Evolutionary conservation across 2,888 invertebrate genomes (phyloP).

Genomic region (Cantharis flavilabris): DNA sequence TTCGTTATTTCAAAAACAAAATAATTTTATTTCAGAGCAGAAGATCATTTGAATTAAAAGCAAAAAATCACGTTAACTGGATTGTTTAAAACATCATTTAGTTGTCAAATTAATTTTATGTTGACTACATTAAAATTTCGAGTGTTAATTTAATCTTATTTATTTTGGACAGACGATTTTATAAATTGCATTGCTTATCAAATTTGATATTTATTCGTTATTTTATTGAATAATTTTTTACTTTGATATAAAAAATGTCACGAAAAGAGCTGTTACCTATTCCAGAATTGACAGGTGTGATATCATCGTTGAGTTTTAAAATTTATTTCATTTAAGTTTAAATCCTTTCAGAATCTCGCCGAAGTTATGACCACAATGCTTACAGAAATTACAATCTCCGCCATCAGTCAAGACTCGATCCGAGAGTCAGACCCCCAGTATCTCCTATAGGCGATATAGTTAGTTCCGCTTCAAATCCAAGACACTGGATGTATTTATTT

Average conservation of each 20-base stretch:
- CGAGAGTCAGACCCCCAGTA: not conserved
- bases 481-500: not conserved
- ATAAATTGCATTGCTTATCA: not conserved
- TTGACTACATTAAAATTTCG: not conserved
- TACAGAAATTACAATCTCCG: not conserved
- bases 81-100: not conserved
- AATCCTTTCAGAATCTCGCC: not conserved
- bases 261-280: not conserved
- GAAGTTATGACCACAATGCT: not conserved
- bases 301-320: not conserved
- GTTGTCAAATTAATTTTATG: not conserved
- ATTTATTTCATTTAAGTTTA: not conserved
- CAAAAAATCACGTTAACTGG: not conserved
- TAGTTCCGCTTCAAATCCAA: not conserved
- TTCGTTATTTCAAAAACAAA: too few species aligned
- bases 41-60: not conserved
- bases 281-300: not conserved
- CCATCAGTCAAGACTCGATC: not conserved
- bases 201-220: not conserved
- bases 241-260: not conserved
- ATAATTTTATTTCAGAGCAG: too few species aligned
- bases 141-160: not conserved
- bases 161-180: not conserved
- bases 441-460: not conserved
- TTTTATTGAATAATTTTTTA: not conserved